Conservation (phyloP, 2,888 invertebrate species). For the Cremastinae sp. region DNA sequence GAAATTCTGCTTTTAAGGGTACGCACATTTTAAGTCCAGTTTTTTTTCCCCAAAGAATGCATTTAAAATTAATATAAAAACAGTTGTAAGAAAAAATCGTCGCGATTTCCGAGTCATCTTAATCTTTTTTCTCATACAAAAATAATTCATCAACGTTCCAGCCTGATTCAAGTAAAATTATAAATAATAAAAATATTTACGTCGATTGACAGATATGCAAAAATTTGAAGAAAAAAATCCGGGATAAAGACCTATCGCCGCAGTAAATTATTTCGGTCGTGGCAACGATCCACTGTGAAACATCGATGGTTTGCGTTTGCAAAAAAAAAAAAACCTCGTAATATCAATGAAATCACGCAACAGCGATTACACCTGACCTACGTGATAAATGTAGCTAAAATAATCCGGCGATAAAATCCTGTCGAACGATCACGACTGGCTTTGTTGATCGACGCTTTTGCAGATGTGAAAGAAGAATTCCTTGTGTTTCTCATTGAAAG, state of each 20-base stretch:
- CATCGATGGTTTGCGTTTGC: slow-evolving; percentile 59
- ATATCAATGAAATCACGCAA: slow-evolving; percentile 38
- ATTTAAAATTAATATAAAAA: too few relatives aligned
- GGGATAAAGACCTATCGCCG: not conserved
- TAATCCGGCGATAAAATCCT: slow-evolving; percentile 23
- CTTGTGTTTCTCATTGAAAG: slow-evolving; percentile 17
- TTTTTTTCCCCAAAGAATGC: not conserved
- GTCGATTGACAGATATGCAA: too few relatives aligned
- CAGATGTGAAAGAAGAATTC: slow-evolving; percentile 14
- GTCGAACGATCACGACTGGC: slow-evolving; percentile 35
- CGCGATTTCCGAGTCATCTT: too few relatives aligned
- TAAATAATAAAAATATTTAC: too few relatives aligned
- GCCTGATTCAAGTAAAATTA: too few relatives aligned
- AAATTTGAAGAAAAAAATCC: not conserved
- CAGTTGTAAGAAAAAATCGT: too few relatives aligned
- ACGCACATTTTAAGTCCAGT: slow-evolving; percentile 1
- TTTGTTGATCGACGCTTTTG: slow-evolving; percentile 30
- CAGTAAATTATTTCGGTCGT: not conserved
- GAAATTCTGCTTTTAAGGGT: slow-evolving; percentile 37
- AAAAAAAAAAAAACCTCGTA: slow-evolving; percentile 56
- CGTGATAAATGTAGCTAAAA: slow-evolving; percentile 53
- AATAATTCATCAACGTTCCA: too few relatives aligned
- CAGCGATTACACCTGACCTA: slow-evolving; percentile 58
- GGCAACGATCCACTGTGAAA: slow-evolving; percentile 68
- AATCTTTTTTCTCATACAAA: too few relatives aligned